phyloP scores from a whole-genome alignment of 2,888 invertebrate genomes.

The Drosophila robusta region DNA sequence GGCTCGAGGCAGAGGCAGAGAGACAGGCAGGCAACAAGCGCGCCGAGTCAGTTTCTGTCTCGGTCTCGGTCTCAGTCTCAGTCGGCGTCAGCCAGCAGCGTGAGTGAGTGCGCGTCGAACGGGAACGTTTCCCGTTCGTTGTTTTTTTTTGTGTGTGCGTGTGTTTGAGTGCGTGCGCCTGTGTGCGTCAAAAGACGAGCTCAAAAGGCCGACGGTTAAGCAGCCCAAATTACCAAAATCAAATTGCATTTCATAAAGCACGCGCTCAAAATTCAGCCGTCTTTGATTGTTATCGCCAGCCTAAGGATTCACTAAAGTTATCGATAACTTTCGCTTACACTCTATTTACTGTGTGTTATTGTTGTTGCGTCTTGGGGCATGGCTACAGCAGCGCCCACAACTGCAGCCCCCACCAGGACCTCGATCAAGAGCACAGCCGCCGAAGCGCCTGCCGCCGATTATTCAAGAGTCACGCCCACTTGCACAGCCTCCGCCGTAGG shows the following conservation, averaged over 20 bases:
- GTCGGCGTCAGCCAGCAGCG: constrained; percentile 77
- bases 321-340: constrained; percentile 2
- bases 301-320: neutral
- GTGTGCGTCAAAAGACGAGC: constrained; percentile 40
- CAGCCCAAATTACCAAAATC: neutral
- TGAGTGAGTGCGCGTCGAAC: constrained; percentile 79
- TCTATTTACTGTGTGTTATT: neutral
- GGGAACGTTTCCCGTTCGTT: constrained; percentile 64
- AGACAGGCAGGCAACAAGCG: constrained; percentile 32
- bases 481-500: constrained; percentile 84
- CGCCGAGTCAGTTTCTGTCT: constrained; percentile 60
- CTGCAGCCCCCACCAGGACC: constrained; percentile 83
- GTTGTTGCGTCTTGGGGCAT: constrained; percentile 55
- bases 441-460: constrained; percentile 18
- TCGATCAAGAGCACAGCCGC: constrained; percentile 59
- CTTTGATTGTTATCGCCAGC: neutral
- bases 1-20: constrained; percentile 33
- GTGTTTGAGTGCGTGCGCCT: constrained; percentile 16
- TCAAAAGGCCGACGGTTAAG: constrained; percentile 41
- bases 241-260: constrained; percentile 9
- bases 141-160: constrained; percentile 25
- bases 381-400: constrained; percentile 65
- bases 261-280: constrained; percentile 11
- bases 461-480: constrained; percentile 36
- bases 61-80: constrained; percentile 60